These are phyloP conservation scores for Pocillopora meandrina DNA, from an alignment of 92 coral and sea anemone species.

Conservation along the genomic window DNA sequence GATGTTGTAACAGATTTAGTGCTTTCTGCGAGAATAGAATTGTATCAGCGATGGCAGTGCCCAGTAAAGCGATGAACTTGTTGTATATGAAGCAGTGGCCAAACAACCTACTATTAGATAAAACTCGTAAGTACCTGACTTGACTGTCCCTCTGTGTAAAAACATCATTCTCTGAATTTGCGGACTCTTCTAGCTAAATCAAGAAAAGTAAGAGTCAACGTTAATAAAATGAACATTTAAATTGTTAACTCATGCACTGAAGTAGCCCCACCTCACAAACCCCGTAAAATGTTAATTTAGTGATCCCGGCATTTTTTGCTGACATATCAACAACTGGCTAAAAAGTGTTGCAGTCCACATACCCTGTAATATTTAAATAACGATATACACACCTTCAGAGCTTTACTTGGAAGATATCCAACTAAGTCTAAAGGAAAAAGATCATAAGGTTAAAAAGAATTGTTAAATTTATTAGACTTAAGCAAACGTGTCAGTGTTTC, in stretches of 20 bases:
- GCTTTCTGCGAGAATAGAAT: too few species aligned
- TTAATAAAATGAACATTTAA: background rate
- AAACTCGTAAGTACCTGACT: background rate
- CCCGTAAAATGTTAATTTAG: background rate
- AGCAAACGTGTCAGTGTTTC: background rate
- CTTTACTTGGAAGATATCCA: conserved; percentile 6
- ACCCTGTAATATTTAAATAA: conserved; percentile 4
- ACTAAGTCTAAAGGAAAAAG: background rate
- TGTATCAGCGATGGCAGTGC: too few species aligned
- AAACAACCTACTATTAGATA: background rate
- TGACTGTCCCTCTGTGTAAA: background rate
- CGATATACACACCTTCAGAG: background rate
- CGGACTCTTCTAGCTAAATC: background rate
- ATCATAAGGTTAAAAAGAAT: background rate
- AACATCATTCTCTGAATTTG: background rate
- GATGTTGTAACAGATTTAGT: too few species aligned
- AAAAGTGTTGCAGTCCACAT: background rate
- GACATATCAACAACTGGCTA: background rate
- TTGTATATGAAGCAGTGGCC: too few species aligned
- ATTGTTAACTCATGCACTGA: background rate
- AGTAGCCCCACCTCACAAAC: conserved; percentile 10
- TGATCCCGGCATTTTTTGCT: too few species aligned
- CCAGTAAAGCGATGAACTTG: too few species aligned
- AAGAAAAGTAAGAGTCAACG: background rate
- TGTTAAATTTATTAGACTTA: background rate